A percentile compares a stretch with the other conserved stretches of the same genome.
These are phyloP conservation scores for Kuschelorhynchus macadamiae DNA, from an alignment of 2,888 invertebrate genomes.

Conservation along the genomic window DNA sequence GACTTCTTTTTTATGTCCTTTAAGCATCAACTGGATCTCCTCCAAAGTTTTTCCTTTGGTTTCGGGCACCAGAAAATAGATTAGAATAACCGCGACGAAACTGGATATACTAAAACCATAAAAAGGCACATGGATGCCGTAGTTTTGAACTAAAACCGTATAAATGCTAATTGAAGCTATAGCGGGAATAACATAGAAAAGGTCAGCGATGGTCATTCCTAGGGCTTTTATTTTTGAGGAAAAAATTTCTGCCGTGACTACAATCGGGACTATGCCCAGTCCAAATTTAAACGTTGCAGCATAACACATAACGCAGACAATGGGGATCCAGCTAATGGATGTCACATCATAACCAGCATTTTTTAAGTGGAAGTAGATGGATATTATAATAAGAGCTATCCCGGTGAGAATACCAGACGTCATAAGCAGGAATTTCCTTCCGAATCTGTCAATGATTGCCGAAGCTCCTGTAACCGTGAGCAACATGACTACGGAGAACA, in stretches of 20 bases:
- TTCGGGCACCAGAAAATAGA: constrained; percentile 55
- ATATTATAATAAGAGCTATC: constrained; percentile 60
- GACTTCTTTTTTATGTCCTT: constrained; percentile 15
- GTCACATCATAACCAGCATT: constrained; percentile 56
- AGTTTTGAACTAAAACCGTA: constrained; percentile 56
- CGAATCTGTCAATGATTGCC: constrained; percentile 63
- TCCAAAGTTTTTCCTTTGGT: constrained; percentile 62
- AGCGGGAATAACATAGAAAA: constrained; percentile 63
- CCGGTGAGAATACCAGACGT: constrained; percentile 63
- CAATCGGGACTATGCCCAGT: constrained; percentile 65
- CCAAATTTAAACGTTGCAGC: constrained; percentile 65
- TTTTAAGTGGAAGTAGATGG: constrained; percentile 64
- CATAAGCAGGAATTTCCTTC: constrained; percentile 62
- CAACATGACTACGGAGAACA: constrained; percentile 64
- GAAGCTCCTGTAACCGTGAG: constrained; percentile 58
- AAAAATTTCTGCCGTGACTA: constrained; percentile 66
- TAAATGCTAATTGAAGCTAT: constrained; percentile 62
- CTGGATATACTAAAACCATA: constrained; percentile 58
- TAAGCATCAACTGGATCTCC: constrained; percentile 56
- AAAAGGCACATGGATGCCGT: constrained; percentile 63
- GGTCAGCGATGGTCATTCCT: constrained; percentile 65
- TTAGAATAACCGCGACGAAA: constrained; percentile 50
- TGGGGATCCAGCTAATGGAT: constrained; percentile 63
- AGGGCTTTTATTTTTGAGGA: constrained; percentile 66
- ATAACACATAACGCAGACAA: constrained; percentile 63